Percentiles rank a stretch among this genome's conserved stretches.
These are phyloP conservation scores for Rhabdomys pumilio DNA, from an alignment of 2,797 vertebrate genomes.

Conservation along the genomic window DNA sequence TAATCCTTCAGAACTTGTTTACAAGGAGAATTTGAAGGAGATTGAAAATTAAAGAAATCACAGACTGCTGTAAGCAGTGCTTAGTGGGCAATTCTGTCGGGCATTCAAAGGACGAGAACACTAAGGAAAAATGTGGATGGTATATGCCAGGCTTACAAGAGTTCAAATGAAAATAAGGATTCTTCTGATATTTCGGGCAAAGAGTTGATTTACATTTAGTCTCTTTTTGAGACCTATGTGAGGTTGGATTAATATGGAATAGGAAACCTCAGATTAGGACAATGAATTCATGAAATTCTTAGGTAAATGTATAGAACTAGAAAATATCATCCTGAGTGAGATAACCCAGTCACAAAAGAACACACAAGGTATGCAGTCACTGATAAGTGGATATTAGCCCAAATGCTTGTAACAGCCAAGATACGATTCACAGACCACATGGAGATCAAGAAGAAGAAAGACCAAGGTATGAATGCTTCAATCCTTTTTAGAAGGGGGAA, in stretches of 20 bases:
- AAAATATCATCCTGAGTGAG: too few species aligned
- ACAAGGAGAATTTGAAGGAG: neutral
- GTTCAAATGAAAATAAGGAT: neutral
- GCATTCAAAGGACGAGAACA: neutral
- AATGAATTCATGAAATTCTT: too few species aligned
- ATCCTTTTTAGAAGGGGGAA: too few species aligned
- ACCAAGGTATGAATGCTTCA: too few species aligned
- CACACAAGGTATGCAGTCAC: too few species aligned
- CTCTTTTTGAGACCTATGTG: neutral
- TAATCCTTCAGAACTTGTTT: neutral
- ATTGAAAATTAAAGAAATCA: neutral
- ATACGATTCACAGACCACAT: too few species aligned
- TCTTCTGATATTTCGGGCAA: neutral
- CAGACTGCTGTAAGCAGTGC: neutral
- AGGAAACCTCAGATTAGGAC: neutral
- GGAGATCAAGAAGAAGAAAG: too few species aligned
- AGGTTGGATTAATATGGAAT: neutral
- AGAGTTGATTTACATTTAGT: neutral
- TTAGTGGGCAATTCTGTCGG: neutral
- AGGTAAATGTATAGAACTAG: too few species aligned
- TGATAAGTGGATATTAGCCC: too few species aligned
- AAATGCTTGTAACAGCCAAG: too few species aligned
- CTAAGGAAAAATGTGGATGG: neutral
- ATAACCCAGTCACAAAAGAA: too few species aligned
- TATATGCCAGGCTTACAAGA: neutral